Conservation (phyloP, 2,888 invertebrate species). For the Phyllotreta striolata region DNA sequence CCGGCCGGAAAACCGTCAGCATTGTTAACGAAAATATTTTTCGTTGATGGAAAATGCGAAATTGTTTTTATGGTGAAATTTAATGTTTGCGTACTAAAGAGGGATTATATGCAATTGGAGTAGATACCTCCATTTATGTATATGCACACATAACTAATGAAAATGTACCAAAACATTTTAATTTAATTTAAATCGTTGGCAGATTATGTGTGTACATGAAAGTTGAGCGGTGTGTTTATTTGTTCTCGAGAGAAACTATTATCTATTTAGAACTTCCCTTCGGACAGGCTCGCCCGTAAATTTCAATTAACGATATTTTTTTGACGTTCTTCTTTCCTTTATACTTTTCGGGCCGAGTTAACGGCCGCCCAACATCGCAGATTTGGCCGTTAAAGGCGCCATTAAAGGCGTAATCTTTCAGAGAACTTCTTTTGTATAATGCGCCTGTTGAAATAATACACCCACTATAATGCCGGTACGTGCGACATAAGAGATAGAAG, state of each 20-base stretch:
- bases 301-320: conserved; percentile 30
- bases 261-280: conserved; percentile 9
- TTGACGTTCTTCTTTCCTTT: conserved; percentile 25
- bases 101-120: conserved; percentile 11
- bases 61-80: conserved; percentile 9
- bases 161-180: no score
- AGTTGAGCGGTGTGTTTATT: no score
- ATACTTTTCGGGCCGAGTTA: conserved; percentile 18
- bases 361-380: conserved; percentile 20
- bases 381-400: conserved; percentile 23
- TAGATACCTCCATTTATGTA: background rate
- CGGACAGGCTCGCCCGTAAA: conserved; percentile 17
- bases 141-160: no score
- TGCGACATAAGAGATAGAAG: conserved; percentile 3
- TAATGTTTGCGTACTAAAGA: conserved; percentile 12
- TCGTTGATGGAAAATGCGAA: conserved; percentile 9
- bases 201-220: no score
- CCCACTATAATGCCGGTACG: conserved; percentile 8
- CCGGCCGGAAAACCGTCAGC: background rate
- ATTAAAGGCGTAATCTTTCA: conserved; percentile 25
- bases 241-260: background rate
- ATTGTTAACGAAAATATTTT: conserved; percentile 14
- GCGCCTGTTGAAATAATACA: conserved; percentile 19
- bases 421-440: conserved; percentile 23
- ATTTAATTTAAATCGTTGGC: no score